Percentiles rank a stretch among this genome's conserved stretches.
phyloP scores from a whole-genome alignment of 2,113 vertebrate genomes.

The Platysteira castanea region DNA sequence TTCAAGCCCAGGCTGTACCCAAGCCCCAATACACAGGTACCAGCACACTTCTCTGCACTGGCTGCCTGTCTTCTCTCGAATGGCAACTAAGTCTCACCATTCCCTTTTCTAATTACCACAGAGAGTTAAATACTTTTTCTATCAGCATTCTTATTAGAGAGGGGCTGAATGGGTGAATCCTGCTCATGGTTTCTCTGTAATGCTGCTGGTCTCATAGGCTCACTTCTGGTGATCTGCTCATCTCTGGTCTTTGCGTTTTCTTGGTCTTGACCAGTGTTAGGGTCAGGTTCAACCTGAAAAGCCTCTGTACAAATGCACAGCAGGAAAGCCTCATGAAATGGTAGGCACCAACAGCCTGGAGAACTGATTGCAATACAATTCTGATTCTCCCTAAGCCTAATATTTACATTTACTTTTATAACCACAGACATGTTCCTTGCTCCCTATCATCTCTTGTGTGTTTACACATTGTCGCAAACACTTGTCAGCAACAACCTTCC shows the following conservation, averaged over 20 bases:
- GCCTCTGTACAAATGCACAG: not conserved
- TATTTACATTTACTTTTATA: not conserved
- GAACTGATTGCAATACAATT: not conserved
- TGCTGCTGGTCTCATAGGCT: not conserved
- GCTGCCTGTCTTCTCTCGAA: not conserved
- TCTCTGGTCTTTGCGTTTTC: not conserved
- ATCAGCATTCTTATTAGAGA: not conserved
- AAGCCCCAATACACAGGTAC: fast-evolving
- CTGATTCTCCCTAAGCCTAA: not conserved
- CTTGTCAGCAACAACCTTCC: not conserved
- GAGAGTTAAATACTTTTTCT: not conserved
- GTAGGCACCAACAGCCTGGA: not conserved
- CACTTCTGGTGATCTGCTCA: not conserved
- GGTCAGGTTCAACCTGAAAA: not conserved
- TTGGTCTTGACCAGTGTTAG: not conserved
- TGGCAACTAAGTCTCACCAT: not conserved
- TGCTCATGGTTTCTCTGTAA: not conserved
- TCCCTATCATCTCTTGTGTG: not conserved
- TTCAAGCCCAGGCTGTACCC: not conserved
- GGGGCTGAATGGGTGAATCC: not conserved
- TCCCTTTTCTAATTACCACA: not conserved
- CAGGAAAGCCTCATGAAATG: not conserved
- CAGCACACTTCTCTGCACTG: not conserved
- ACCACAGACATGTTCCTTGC: not conserved
- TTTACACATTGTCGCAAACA: not conserved